Conservation (phyloP, 1,140 invertebrate genomes). For the Mamestra configurata region DNA sequence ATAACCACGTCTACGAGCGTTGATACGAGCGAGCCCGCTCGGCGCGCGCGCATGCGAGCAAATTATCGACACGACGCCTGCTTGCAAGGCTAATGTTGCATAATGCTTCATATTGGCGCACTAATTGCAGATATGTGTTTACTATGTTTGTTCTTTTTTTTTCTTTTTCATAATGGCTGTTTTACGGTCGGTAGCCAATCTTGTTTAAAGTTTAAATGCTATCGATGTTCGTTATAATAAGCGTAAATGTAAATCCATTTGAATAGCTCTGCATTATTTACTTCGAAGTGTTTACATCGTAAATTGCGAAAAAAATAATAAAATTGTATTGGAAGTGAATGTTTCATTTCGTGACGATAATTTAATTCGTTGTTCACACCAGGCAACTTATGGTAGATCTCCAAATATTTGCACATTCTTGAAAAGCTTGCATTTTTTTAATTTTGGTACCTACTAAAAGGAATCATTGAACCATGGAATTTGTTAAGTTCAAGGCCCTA, state of each 20-base stretch:
- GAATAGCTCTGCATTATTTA: constrained; percentile 1
- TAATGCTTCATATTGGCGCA: constrained; percentile 47
- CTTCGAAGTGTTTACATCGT: not conserved
- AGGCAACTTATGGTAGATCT: not conserved
- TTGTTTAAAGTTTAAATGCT: not conserved
- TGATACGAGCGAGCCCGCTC: constrained; percentile 50
- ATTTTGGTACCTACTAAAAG: not conserved
- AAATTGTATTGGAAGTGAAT: not conserved
- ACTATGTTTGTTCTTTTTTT: not conserved
- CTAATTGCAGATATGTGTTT: constrained; percentile 35
- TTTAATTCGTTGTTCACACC: not conserved
- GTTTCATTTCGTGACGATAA: not conserved
- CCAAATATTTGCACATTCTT: constrained; percentile 4
- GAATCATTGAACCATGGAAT: not conserved
- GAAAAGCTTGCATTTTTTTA: not conserved
- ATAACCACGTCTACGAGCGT: constrained; percentile 59
- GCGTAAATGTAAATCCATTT: not conserved
- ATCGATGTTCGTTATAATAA: not conserved
- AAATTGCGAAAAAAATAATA: not conserved
- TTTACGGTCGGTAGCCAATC: constrained; percentile 4
- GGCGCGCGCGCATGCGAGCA: constrained; percentile 64
- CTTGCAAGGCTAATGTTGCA: constrained; percentile 45
- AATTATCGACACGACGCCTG: constrained; percentile 66
- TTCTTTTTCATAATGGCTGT: not conserved
- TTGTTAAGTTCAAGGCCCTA: too few species aligned